Evolutionary conservation across 1,140 invertebrate genomes (phyloP), one percentile per base, ranked within the genome.

Genomic region (Copidosoma floridanum): DNA sequence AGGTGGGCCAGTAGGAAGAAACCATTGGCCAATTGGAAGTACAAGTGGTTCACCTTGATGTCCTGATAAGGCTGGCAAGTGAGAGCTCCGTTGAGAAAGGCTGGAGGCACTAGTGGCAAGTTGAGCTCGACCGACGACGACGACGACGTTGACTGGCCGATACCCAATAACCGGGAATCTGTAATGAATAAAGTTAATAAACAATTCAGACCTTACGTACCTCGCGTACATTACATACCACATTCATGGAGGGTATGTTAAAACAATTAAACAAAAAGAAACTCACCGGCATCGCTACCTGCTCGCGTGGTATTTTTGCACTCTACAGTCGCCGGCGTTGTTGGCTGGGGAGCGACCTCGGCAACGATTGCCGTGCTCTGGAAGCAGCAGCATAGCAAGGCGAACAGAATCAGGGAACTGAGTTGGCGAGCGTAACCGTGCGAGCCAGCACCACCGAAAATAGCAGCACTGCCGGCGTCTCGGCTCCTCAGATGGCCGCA

Each of bases 1-100:
- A 93, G 79, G 69, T 93, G 89, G 41, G 90, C 91, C 23, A 93
- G 73, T 61, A 93, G 84, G 65, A 94, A 86, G 73, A 91, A 92
- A 50, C 86, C 84, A 79, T 94, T 93, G 56, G 90, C 90, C 67
- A 93, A 79, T 82, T 95, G 90, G 78, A 90, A 91, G 78, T 89
- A 90, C 51, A 89, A 80, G 76, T 90, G 89, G 73, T 90, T 88
- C 65, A 84, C 70, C 61, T 77, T 78, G 67, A 76, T 74, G 73
- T 81, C 82, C 67, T 81, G 74, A 65, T 76, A 77, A 65, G 76
- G 75, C 71, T 79, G 75, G 71, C 77, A 79, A 71, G 76, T 76
- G 58, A 80, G 71, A 77, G 68, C 71, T 77, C 69, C 72, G 67
- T 69, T 72, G 58, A 79, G 69, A 69, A 78, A 77, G 63, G 68